A percentile compares a stretch with the other conserved stretches of the same genome.
Conservation (phyloP, 2,888 invertebrate genomes). For the Kryphioiulus occultus region DNA sequence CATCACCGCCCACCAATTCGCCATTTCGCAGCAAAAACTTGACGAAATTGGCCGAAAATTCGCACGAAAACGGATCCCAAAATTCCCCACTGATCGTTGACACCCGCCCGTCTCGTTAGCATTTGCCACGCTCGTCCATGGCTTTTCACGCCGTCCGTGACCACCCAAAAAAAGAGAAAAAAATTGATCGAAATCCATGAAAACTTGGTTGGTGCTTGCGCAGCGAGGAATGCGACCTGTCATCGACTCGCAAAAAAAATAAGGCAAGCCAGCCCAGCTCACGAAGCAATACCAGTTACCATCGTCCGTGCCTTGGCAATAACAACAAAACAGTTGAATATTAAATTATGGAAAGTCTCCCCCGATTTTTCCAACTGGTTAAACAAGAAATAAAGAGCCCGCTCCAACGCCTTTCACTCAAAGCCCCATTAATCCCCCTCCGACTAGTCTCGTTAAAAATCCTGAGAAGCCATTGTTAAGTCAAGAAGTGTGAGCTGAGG, state of each 20-base stretch:
- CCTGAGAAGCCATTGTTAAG: slow-evolving; percentile 31
- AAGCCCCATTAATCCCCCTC: neutral
- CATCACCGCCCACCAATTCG: too few relatives aligned
- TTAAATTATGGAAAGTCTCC: slow-evolving; percentile 28
- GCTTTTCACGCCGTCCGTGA: neutral
- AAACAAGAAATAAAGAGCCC: neutral
- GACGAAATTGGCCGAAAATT: neutral
- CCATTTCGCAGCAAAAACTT: too few relatives aligned
- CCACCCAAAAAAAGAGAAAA: too few relatives aligned
- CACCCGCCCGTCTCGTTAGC: neutral
- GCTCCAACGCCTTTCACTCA: slow-evolving; percentile 35
- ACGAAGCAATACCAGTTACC: slow-evolving; percentile 1
- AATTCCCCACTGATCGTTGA: neutral
- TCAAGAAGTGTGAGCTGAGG: neutral
- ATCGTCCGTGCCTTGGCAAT: neutral
- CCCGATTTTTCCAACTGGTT: slow-evolving; percentile 7
- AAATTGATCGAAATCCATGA: neutral
- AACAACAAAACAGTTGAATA: slow-evolving; percentile 10
- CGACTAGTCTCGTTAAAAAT: neutral
- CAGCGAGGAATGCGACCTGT: neutral
- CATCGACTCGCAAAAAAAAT: neutral
- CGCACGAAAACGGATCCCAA: neutral
- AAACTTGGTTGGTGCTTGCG: too few relatives aligned
- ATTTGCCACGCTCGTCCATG: neutral
- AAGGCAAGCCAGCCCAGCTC: neutral